Evolutionary conservation across 2,888 invertebrate species (phyloP).

Genomic region (Spilosoma lubricipeda): DNA sequence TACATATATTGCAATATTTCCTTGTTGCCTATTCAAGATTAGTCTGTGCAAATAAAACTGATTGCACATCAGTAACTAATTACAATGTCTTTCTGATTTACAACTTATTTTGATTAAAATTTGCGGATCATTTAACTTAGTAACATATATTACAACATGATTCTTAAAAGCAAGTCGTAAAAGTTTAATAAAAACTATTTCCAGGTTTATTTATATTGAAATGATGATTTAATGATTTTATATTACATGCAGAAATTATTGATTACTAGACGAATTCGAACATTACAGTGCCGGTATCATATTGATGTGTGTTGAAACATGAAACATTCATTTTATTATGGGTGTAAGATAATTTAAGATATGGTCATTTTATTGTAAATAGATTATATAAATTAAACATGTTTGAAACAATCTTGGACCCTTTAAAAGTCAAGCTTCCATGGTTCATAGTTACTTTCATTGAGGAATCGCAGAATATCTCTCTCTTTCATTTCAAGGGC

Average conservation of each 20-base stretch:
- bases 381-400: too few species aligned
- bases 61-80: constrained; percentile 3
- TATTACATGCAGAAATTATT: neutral
- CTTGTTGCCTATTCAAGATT: constrained; percentile 2
- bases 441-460: too few species aligned
- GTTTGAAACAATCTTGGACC: too few species aligned
- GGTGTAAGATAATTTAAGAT: neutral
- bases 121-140: constrained; percentile 8
- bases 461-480: too few species aligned
- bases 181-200: neutral
- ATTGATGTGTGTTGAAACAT: neutral
- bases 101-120: constrained; percentile 1
- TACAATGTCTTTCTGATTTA: constrained; percentile 1
- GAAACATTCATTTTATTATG: neutral
- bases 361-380: neutral
- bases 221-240: neutral
- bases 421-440: too few species aligned
- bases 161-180: neutral
- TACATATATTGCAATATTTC: constrained; percentile 3
- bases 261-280: neutral
- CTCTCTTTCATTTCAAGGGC: too few species aligned
- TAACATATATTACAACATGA: neutral
- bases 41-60: neutral
- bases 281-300: neutral
- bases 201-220: neutral